A percentile compares a stretch with the other conserved stretches of the same genome.
phyloP scores from a whole-genome alignment of 2,797 vertebrate species.

The Epinephelus coioides region DNA sequence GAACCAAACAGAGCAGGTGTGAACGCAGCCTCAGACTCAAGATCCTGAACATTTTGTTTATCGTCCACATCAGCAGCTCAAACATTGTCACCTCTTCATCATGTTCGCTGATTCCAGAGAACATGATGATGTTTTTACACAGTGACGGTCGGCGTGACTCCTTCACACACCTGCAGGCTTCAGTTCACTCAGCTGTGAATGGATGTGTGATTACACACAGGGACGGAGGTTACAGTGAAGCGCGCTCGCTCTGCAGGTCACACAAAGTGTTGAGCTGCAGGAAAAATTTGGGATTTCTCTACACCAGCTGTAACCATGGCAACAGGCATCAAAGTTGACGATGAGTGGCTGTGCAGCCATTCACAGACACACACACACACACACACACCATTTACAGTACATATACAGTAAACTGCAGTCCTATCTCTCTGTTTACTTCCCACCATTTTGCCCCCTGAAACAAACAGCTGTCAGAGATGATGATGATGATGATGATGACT shows the following conservation, averaged over 20 bases:
- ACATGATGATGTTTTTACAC: neutral
- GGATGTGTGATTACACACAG: constrained; percentile 4
- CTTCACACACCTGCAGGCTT: constrained; percentile 9
- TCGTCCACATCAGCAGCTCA: no score
- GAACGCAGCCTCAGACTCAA: no score
- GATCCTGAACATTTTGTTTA: no score
- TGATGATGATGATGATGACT: no score
- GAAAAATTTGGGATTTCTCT: constrained; percentile 33
- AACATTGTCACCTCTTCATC: no score
- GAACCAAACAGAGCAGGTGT: no score
- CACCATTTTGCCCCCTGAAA: no score
- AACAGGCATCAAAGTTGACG: constrained; percentile 58
- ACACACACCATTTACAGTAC: neutral
- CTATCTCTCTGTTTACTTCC: no score
- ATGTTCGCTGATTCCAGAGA: neutral
- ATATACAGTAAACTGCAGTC: neutral
- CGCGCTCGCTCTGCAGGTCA: constrained; percentile 32
- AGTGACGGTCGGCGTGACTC: neutral
- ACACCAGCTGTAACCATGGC: constrained; percentile 63
- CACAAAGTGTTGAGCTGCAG: constrained; percentile 44
- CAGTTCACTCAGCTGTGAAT: neutral
- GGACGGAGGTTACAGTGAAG: neutral
- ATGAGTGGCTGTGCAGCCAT: neutral
- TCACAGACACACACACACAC: constrained; percentile 1
- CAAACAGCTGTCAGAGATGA: no score